A percentile compares a stretch with the other conserved stretches of the same genome.
Evolutionary conservation across 2,113 vertebrate genomes (phyloP).

Genomic region (Brienomyrus brachyistius): DNA sequence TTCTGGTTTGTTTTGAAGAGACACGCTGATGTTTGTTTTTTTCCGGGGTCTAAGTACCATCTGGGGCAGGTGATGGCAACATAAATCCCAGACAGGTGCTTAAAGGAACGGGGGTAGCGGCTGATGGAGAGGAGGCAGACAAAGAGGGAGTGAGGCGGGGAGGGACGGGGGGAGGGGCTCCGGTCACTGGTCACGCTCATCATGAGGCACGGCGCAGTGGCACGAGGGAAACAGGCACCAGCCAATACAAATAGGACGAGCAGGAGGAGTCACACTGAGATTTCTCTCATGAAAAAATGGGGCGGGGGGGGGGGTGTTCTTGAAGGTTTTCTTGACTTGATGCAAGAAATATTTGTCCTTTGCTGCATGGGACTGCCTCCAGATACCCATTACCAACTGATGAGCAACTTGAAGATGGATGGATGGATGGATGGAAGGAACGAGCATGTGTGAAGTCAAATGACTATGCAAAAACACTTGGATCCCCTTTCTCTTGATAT

Average conservation of each 20-base stretch:
- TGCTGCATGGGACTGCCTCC: background rate
- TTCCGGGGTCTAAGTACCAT: constrained; percentile 26
- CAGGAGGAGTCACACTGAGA: background rate
- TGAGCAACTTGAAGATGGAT: background rate
- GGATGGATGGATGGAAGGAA: background rate
- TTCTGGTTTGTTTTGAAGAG: background rate
- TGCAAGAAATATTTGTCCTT: background rate
- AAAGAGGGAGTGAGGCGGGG: background rate
- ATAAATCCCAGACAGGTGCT: constrained; percentile 71
- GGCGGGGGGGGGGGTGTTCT: background rate
- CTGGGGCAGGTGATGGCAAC: constrained; percentile 58
- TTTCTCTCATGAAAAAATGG: background rate
- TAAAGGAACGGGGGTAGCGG: constrained; percentile 53
- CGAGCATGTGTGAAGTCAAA: background rate
- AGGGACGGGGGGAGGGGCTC: background rate
- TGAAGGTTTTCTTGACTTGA: background rate
- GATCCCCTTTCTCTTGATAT: background rate
- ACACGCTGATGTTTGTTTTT: constrained; percentile 18
- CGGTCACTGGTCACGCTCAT: background rate
- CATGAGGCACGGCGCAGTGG: background rate
- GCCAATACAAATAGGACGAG: background rate
- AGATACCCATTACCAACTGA: background rate
- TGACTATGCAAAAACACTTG: background rate
- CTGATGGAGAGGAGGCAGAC: constrained; percentile 18
- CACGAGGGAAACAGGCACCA: background rate